phyloP scores from a whole-genome alignment of 2,888 invertebrate genomes.

The Imbricaverruca yamaguchii region DNA sequence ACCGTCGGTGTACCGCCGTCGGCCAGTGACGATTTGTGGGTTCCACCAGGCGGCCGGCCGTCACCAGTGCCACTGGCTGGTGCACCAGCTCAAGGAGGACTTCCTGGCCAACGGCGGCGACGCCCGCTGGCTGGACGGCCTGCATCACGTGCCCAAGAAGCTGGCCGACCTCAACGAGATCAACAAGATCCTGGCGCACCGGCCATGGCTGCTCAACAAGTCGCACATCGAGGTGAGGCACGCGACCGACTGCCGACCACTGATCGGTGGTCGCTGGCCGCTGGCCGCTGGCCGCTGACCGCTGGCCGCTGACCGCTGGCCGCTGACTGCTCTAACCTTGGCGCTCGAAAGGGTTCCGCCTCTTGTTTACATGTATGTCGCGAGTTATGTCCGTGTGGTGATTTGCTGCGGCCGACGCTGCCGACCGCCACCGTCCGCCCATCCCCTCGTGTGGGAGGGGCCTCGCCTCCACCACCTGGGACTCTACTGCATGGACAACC shows the following conservation, averaged over 20 bases:
- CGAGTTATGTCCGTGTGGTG: neutral
- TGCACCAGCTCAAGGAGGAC: constrained; percentile 69
- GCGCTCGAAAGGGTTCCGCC: neutral
- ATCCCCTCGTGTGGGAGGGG: too few relatives aligned
- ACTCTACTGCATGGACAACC: too few relatives aligned
- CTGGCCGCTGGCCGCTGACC: neutral
- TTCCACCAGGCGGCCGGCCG: constrained; percentile 65
- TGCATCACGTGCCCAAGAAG: constrained; percentile 58
- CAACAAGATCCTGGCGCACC: constrained; percentile 78
- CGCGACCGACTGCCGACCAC: constrained; percentile 32
- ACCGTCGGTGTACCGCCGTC: too few relatives aligned
- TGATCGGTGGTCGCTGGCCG: constrained; percentile 45
- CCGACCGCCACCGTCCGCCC: neutral
- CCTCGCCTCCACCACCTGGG: too few relatives aligned
- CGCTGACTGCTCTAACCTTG: neutral
- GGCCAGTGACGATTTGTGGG: too few relatives aligned
- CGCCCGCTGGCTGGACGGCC: constrained; percentile 60
- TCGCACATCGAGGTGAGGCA: constrained; percentile 30
- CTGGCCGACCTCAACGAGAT: constrained; percentile 70
- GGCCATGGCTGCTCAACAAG: constrained; percentile 68
- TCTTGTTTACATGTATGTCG: neutral
- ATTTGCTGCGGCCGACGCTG: neutral
- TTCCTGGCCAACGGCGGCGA: constrained; percentile 70
- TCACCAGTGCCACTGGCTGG: constrained; percentile 74
- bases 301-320: neutral